A percentile compares a stretch with the other conserved stretches of the same genome.
Evolutionary conservation across 2,113 vertebrate species (phyloP).

Genomic region (Pycnonotus jocosus): DNA sequence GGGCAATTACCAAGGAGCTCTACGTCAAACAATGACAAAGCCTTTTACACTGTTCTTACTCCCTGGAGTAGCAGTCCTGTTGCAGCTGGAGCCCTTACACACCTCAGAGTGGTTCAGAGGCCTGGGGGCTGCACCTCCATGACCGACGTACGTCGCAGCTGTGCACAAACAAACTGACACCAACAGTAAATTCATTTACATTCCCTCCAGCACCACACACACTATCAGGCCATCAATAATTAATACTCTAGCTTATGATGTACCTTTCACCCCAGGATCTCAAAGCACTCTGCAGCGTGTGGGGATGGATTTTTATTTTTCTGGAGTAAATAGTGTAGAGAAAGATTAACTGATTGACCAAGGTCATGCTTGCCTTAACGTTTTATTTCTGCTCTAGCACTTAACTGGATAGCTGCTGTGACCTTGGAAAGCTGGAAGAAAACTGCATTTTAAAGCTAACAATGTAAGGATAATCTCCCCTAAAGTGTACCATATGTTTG

Average conservation of each 20-base stretch:
- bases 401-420: not conserved
- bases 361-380: not conserved
- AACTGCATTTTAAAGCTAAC: not conserved
- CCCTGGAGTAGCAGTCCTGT: not conserved
- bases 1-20: not conserved
- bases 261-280: constrained; percentile 29
- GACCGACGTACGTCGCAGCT: accelerated
- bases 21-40: not conserved
- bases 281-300: not conserved
- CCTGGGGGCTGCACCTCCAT: not conserved
- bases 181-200: not conserved
- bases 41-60: not conserved
- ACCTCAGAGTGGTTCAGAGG: accelerated
- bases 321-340: not conserved
- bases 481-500: constrained; percentile 14
- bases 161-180: not conserved
- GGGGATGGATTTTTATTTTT: not conserved
- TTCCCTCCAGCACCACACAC: not conserved
- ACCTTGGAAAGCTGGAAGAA: constrained; percentile 10
- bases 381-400: not conserved
- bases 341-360: constrained; percentile 34
- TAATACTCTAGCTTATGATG: not conserved
- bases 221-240: constrained; percentile 5
- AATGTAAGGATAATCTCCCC: constrained; percentile 20
- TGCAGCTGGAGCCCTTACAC: not conserved